phyloP scores from a whole-genome alignment of 2,797 vertebrate genomes.

The Ispidina picta region DNA sequence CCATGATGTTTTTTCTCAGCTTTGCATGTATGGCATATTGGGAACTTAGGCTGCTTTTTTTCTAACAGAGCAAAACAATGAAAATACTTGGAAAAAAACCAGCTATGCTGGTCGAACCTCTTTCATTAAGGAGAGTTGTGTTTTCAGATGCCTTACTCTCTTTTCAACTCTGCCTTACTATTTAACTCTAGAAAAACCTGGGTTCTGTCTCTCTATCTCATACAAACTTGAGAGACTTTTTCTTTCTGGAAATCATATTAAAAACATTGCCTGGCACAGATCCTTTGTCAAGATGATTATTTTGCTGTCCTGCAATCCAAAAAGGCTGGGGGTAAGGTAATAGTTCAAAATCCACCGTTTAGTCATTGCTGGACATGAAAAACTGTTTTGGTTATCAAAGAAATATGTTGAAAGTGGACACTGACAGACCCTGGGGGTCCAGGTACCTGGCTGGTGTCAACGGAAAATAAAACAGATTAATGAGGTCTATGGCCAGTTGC shows the following conservation, averaged over 20 bases:
- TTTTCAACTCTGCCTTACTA: not conserved
- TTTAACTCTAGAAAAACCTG: not conserved
- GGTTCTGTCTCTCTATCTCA: not conserved
- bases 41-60: not conserved
- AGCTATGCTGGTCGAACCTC: not conserved
- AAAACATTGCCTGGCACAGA: not conserved
- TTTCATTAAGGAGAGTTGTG: not conserved
- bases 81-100: not conserved
- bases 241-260: slow-evolving; percentile 27
- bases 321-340: slow-evolving; percentile 46
- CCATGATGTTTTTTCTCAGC: not conserved
- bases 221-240: not conserved
- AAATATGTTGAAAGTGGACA: slow-evolving; percentile 5
- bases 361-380: slow-evolving; percentile 33
- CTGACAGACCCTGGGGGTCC: slow-evolving; percentile 7
- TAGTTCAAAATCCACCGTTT: not conserved
- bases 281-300: not conserved
- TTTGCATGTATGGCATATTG: not conserved
- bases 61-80: not conserved
- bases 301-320: not conserved
- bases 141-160: not conserved
- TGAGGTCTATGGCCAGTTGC: slow-evolving; percentile 42
- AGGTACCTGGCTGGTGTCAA: slow-evolving; percentile 38
- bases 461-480: slow-evolving; percentile 57
- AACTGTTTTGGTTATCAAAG: slow-evolving; percentile 29